phyloP scores from a whole-genome alignment of 1,140 invertebrate species.

The Paralvinella palmiformis region DNA sequence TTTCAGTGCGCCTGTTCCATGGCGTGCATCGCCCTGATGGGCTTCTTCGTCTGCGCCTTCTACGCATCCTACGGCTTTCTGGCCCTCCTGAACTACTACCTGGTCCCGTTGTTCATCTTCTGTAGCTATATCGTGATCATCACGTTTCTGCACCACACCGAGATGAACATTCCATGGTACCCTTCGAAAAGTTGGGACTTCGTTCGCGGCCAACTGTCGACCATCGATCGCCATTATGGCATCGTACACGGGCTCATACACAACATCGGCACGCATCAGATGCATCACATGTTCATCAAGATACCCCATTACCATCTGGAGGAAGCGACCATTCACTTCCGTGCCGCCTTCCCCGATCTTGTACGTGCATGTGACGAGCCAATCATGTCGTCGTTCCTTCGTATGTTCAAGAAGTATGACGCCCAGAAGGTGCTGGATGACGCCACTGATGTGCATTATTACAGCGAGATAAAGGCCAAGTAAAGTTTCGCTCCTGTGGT shows the following conservation, averaged over 20 bases:
- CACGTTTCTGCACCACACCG: constrained; percentile 45
- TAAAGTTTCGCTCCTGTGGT: too few relatives aligned
- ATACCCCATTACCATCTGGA: constrained; percentile 44
- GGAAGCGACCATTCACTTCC: constrained; percentile 32
- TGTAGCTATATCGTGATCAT: constrained; percentile 35
- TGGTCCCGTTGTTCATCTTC: constrained; percentile 38
- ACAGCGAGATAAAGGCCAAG: too few relatives aligned
- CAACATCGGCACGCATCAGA: constrained; percentile 41
- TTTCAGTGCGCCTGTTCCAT: constrained; percentile 19
- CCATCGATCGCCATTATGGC: constrained; percentile 44
- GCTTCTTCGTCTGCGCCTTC: constrained; percentile 24
- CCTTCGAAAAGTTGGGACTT: constrained; percentile 36
- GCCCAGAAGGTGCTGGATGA: constrained; percentile 2
- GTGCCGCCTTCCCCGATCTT: constrained; percentile 18
- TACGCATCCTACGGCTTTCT: constrained; percentile 6
- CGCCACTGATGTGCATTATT: constrained; percentile 3
- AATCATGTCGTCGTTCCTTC: constrained; percentile 13
- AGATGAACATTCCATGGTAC: constrained; percentile 37
- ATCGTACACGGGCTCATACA: constrained; percentile 41
- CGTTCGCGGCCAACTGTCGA: constrained; percentile 43
- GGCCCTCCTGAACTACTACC: constrained; percentile 37
- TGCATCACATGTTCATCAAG: constrained; percentile 45
- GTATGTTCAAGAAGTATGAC: constrained; percentile 17
- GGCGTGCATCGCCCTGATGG: constrained; percentile 25
- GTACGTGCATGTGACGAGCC: constrained; percentile 15